Evolutionary conservation across 2,888 invertebrate genomes (phyloP), one percentile per base, ranked within the genome.

Genomic region (Mylabris sibirica): DNA sequence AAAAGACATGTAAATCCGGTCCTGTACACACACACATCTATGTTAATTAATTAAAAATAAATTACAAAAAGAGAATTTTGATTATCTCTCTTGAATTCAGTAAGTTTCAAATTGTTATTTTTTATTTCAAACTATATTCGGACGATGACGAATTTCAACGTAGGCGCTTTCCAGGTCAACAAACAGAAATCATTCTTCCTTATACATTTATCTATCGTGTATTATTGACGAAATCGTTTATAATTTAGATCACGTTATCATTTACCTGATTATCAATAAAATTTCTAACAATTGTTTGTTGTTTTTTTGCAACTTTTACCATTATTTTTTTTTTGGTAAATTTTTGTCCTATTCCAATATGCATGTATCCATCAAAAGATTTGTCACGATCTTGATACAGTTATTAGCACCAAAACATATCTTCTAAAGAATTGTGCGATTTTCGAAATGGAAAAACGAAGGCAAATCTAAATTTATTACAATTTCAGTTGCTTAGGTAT

Each of bases 81-180:
- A 12, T 44, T 38, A 14, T 44, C 5, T 17, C 1, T 60, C 20
- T 34, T 34, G 34, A 11, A 38, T 38, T 20, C 60, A 8, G 22
- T 24, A 20, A 22, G 24, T 34, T 30, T 44, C 17, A 9, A 24
- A 24, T 44, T 44, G 44, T 17, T n/a, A n/a, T n/a, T n/a, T 20
- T 60, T 49, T 59, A 60, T 67, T 63, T 63, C 11, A 44, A 65
- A 61, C 49, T 49, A 49, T 53, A 65, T 62, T 63, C 20, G 64
- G 57, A 24, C 53, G 66, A 69, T 69, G 69, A 69, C 69, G 69
- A 63, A 60, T 30, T 24, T 49, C 30, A 57, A 14, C 22, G 66
- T 66, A 61, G 69, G 69, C 63, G 65, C 22, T 65, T 69, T 66
- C 38, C 63, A 59, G 69, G 69, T 69, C 69, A 69, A 63, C 24